These are phyloP conservation scores for Bombyx huttoni DNA, from an alignment of 2,888 invertebrate species.

Conservation along the genomic window DNA sequence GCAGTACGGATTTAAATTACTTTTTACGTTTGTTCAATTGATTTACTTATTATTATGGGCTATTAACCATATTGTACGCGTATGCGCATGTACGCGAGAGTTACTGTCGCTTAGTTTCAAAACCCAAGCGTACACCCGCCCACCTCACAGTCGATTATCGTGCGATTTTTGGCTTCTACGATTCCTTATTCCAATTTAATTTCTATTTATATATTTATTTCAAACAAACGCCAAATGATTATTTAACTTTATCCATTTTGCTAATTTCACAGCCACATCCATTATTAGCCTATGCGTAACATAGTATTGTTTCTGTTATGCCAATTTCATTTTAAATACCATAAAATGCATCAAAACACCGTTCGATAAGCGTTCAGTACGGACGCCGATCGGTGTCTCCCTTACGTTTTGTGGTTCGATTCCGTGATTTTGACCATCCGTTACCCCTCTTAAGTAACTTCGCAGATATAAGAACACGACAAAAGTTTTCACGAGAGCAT, in stretches of 20 bases:
- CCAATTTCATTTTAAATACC: constrained; percentile 51
- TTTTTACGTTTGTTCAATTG: constrained; percentile 43
- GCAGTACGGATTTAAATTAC: not conserved
- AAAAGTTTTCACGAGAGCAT: not conserved
- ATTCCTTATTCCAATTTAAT: not conserved
- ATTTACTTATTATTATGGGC: constrained; percentile 66
- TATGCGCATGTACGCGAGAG: constrained; percentile 34
- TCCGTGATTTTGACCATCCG: constrained; percentile 11
- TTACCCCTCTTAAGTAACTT: constrained; percentile 35
- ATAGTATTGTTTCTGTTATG: constrained; percentile 70
- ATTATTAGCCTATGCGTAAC: constrained; percentile 72
- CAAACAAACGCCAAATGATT: constrained; percentile 35
- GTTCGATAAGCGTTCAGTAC: constrained; percentile 67
- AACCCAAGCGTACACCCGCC: not conserved
- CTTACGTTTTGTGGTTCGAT: constrained; percentile 23
- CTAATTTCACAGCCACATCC: constrained; percentile 72
- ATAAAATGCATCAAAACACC: constrained; percentile 70
- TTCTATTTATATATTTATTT: not conserved
- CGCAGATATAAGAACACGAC: not conserved
- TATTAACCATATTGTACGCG: constrained; percentile 56
- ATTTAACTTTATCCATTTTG: constrained; percentile 51
- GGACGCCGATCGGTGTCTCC: constrained; percentile 52
- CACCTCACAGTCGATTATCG: not conserved
- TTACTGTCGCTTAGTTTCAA: not conserved
- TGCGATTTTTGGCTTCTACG: not conserved